Percentiles rank a stretch among this genome's conserved stretches.
Conservation (phyloP, 2,888 invertebrate genomes). For the Himalopsyche tibetana region DNA sequence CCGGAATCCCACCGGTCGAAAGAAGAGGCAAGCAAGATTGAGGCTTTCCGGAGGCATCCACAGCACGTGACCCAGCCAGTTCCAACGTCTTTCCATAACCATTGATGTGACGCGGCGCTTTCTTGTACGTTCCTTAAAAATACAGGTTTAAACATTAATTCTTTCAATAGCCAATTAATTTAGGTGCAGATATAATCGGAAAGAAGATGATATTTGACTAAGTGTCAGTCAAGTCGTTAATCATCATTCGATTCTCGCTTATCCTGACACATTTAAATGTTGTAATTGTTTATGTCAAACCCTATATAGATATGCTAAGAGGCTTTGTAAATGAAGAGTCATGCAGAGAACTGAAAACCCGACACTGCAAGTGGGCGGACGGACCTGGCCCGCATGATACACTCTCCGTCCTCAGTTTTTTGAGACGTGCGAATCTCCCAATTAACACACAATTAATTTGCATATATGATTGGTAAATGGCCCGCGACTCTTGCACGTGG, state of each 20-base stretch:
- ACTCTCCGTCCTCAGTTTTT: neutral
- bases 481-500: conserved; percentile 6
- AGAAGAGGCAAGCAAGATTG: too few relatives aligned
- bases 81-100: too few relatives aligned
- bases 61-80: too few relatives aligned
- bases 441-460: conserved; percentile 46
- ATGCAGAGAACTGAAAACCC: conserved; percentile 25
- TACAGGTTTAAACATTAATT: too few relatives aligned
- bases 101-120: too few relatives aligned
- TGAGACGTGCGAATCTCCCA: conserved; percentile 32
- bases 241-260: neutral
- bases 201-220: too few relatives aligned
- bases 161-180: too few relatives aligned
- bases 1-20: too few relatives aligned
- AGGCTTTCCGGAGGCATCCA: too few relatives aligned
- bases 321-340: neutral
- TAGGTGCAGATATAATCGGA: too few relatives aligned
- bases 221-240: neutral
- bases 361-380: neutral
- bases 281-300: conserved; percentile 22
- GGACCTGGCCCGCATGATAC: neutral
- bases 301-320: conserved; percentile 26
- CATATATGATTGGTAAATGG: conserved; percentile 45
- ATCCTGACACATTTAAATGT: neutral
- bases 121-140: too few relatives aligned